phyloP scores from a whole-genome alignment of 2,888 invertebrate species.

The Cosmorhoe ocellata region DNA sequence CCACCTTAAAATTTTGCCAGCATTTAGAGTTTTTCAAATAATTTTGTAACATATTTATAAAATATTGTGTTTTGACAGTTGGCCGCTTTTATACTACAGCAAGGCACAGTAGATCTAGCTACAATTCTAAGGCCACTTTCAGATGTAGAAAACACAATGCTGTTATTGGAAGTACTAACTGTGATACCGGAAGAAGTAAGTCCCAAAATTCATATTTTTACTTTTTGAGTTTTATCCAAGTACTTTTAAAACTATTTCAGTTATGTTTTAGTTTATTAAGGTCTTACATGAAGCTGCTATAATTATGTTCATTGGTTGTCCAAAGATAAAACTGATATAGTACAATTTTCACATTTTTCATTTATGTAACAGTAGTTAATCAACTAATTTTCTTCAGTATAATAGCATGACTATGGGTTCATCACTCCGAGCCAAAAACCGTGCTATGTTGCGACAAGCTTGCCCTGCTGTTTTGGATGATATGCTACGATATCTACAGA shows the following conservation, averaged over 20 bases:
- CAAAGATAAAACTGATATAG: too few species aligned
- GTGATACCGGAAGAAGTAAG: conserved; percentile 94
- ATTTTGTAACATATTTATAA: too few species aligned
- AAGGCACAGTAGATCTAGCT: conserved; percentile 85
- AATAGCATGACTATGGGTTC: conserved; percentile 79
- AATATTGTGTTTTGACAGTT: conserved; percentile 82
- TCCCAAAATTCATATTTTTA: neutral
- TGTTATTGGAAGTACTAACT: conserved; percentile 91
- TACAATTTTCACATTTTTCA: too few species aligned
- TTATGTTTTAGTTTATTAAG: too few species aligned
- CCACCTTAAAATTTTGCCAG: too few species aligned
- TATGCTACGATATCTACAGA: conserved; percentile 63
- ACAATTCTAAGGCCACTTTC: conserved; percentile 87
- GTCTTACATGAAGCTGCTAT: too few species aligned
- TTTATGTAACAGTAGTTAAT: too few species aligned
- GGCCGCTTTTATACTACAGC: conserved; percentile 91
- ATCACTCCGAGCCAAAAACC: conserved; percentile 59
- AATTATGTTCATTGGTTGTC: too few species aligned
- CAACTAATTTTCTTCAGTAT: conserved; percentile 49
- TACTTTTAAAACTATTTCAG: too few species aligned
- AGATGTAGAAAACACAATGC: conserved; percentile 67
- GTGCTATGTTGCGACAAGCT: conserved; percentile 61
- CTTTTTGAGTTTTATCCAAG: neutral
- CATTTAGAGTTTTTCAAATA: neutral
- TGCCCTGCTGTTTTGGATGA: conserved; percentile 73